These are phyloP conservation scores for Lepus oiostolus DNA, from an alignment of 2,797 vertebrate genomes.

Conservation along the genomic window DNA sequence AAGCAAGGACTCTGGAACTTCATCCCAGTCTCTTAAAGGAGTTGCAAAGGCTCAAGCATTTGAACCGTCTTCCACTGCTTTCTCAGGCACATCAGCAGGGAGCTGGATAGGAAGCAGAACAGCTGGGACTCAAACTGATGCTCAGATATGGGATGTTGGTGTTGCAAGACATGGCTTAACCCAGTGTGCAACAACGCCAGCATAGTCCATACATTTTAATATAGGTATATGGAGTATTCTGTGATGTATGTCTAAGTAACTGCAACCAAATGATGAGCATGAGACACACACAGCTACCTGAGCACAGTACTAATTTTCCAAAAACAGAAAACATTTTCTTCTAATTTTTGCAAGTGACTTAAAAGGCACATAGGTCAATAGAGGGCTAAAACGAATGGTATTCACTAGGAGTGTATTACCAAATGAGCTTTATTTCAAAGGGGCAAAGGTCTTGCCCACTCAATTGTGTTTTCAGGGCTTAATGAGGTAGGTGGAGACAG, in stretches of 20 bases:
- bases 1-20: too few relatives aligned
- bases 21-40: too few relatives aligned
- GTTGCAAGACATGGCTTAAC: too few relatives aligned
- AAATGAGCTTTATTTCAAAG: not conserved
- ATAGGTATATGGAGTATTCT: not conserved
- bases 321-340: not conserved
- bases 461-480: not conserved
- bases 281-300: not conserved
- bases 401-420: not conserved
- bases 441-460: not conserved
- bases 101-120: too few relatives aligned
- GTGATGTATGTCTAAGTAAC: not conserved
- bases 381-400: not conserved
- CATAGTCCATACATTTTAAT: not conserved
- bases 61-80: too few relatives aligned
- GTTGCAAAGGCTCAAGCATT: too few relatives aligned
- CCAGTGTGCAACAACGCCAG: too few relatives aligned
- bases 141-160: too few relatives aligned
- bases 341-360: conserved; percentile 62
- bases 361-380: not conserved
- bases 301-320: not conserved
- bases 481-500: not conserved
- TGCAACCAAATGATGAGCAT: not conserved
- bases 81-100: too few relatives aligned
- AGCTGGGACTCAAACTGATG: too few relatives aligned